Evolutionary conservation across 2,113 vertebrate species (phyloP), one percentile per base, ranked within the genome.

Genomic region (Carlito syrichta): DNA sequence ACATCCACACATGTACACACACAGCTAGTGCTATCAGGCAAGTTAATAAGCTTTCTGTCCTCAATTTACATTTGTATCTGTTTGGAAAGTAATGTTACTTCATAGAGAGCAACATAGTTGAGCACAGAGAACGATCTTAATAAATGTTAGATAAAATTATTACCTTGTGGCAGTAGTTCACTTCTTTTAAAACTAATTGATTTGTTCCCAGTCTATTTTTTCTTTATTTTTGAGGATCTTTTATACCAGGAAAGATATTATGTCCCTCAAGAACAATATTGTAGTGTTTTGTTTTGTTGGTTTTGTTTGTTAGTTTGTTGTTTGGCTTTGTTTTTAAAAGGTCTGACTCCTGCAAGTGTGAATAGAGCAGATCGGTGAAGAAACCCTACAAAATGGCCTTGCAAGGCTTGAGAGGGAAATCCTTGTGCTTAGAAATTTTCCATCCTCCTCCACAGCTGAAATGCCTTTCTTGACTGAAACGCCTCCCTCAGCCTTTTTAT

Each of bases 401-500:
- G 60, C 45, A 30, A 52, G 56, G 32, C 68, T 50, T 52, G 40
- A 81, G n/a, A 92, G 54, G 62, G 48, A 81, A 54, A 71, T 66
- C 45, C 16, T 84, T 92, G n/a, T 27, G 25, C 63, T 85, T 20
- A 45, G 63, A 87, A 86, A 77, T 30, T 62, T 92, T 77, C 87
- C 89, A 84, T 77, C 74, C 71, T 89, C 97, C 96, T 62, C 91
- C 85, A 45, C 81, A 96, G 76, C 63, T 93, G 35, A 97, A 50
- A 48, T 54, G 88, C 95, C 84, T 96, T 52, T 32, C 25, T 69
- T 84, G 30, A 69, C 48, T 84, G 84, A 92, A 92, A 30, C 94
- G 90, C 95, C 60, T 97, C 84, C 83, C 74, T 98, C 50, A 81
- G 96, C 87, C 30, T 69, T 98, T 89, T 48, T 89, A 13, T 19